Conservation (phyloP, 2,113 vertebrate species). For the Gambusia holbrooki region DNA sequence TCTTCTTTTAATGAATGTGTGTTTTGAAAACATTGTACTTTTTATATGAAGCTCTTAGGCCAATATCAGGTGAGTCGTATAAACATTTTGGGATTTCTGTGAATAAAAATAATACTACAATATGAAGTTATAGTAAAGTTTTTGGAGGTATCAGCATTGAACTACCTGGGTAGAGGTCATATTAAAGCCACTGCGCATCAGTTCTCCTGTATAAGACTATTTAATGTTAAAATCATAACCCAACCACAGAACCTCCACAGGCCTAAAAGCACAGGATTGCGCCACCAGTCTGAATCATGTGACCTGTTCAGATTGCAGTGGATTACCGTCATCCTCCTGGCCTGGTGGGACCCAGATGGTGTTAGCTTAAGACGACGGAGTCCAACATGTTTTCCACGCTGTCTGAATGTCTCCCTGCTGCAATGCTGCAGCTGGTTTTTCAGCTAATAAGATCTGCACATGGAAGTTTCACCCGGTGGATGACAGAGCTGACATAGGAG, state of each 20-base stretch:
- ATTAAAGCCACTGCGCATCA: not conserved
- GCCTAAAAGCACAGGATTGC: slow-evolving; percentile 51
- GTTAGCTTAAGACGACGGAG: slow-evolving; percentile 24
- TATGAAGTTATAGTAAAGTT: too few relatives aligned
- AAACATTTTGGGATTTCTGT: too few relatives aligned
- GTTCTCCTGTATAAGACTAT: too few relatives aligned
- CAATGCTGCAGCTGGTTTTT: slow-evolving; percentile 17
- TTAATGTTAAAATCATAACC: not conserved
- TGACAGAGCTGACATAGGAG: slow-evolving; percentile 22
- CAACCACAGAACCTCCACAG: slow-evolving; percentile 32
- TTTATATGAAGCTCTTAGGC: too few relatives aligned
- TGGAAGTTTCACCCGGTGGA: slow-evolving; percentile 29
- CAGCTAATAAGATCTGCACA: slow-evolving; percentile 28
- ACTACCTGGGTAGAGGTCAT: too few relatives aligned
- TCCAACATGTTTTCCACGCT: slow-evolving; percentile 28
- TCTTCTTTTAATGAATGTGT: too few relatives aligned
- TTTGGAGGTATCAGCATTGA: too few relatives aligned
- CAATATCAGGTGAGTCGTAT: too few relatives aligned
- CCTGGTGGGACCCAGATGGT: slow-evolving; percentile 26
- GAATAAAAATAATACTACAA: too few relatives aligned
- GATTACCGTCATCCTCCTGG: slow-evolving; percentile 58
- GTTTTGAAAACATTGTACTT: too few relatives aligned
- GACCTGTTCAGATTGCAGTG: slow-evolving; percentile 44
- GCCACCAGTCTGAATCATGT: slow-evolving; percentile 41
- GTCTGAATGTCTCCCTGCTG: slow-evolving; percentile 25